These are phyloP conservation scores for Erannis defoliaria DNA, from an alignment of 2,888 invertebrate species.

Conservation along the genomic window DNA sequence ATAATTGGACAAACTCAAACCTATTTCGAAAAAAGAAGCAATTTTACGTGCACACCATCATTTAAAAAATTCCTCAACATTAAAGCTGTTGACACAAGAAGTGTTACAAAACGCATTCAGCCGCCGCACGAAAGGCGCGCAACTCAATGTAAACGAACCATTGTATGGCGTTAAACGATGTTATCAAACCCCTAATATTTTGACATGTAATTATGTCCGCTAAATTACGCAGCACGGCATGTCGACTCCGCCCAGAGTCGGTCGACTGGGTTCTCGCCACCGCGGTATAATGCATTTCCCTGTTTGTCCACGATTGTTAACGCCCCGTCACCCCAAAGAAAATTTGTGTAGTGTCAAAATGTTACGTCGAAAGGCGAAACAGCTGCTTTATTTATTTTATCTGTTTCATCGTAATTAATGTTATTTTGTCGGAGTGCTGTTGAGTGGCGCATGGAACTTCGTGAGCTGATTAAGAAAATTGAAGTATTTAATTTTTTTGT, in stretches of 20 bases:
- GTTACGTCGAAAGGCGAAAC: slow-evolving; percentile 4
- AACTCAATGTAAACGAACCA: slow-evolving; percentile 46
- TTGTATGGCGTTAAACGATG: slow-evolving; percentile 48
- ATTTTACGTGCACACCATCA: slow-evolving; percentile 6
- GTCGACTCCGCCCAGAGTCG: slow-evolving; percentile 20
- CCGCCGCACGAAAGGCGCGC: slow-evolving; percentile 23
- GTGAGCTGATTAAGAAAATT: neutral
- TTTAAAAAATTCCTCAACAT: slow-evolving; percentile 15
- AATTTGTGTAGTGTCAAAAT: slow-evolving; percentile 20
- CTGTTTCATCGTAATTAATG: slow-evolving; percentile 8
- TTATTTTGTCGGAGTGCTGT: neutral
- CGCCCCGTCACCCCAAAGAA: slow-evolving; percentile 40
- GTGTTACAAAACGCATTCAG: slow-evolving; percentile 29
- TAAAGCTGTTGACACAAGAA: slow-evolving; percentile 23
- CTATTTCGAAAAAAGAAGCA: neutral
- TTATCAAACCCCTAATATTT: slow-evolving; percentile 47
- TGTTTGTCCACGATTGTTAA: slow-evolving; percentile 52
- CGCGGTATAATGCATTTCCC: slow-evolving; percentile 49
- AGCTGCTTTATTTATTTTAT: slow-evolving; percentile 6
- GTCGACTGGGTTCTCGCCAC: slow-evolving; percentile 18
- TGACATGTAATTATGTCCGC: slow-evolving; percentile 45
- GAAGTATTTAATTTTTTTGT: no score
- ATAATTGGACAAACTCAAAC: no score
- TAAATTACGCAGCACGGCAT: slow-evolving; percentile 43
- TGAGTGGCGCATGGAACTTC: neutral